These are phyloP conservation scores for Phocoena phocoena DNA, from an alignment of 2,113 vertebrate genomes.

Conservation along the genomic window DNA sequence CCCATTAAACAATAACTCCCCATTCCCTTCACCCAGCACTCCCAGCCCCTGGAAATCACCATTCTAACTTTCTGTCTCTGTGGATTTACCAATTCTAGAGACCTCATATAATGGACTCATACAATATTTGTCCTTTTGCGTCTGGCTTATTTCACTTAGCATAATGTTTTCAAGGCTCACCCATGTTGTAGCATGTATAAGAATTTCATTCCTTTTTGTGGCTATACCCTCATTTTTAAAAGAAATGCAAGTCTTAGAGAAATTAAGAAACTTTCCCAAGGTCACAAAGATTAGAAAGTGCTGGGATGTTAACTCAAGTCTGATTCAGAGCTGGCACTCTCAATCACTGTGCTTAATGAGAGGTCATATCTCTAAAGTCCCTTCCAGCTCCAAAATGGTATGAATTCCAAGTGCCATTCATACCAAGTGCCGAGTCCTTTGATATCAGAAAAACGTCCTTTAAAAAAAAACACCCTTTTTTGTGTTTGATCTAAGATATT, in stretches of 20 bases:
- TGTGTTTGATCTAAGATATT: background rate
- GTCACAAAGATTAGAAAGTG: background rate
- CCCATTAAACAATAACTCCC: background rate
- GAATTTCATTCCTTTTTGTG: background rate
- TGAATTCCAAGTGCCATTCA: background rate
- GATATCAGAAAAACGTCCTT: slow-evolving; percentile 14
- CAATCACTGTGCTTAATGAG: background rate
- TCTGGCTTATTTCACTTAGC: slow-evolving; percentile 29
- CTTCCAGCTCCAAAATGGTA: background rate
- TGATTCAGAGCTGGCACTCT: background rate
- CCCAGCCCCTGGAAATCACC: background rate
- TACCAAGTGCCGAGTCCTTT: background rate
- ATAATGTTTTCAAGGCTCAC: background rate
- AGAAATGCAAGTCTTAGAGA: slow-evolving; percentile 22
- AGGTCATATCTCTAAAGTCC: background rate
- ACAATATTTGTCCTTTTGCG: background rate
- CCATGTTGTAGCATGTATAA: background rate
- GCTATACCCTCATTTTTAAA: background rate
- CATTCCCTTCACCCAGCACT: background rate
- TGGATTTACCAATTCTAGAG: background rate
- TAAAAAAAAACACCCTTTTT: background rate
- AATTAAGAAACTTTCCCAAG: slow-evolving; percentile 24
- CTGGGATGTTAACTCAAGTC: background rate
- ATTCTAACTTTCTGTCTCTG: background rate
- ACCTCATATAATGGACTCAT: background rate